A percentile compares a stretch with the other conserved stretches of the same genome.
Evolutionary conservation across 2,888 invertebrate genomes (phyloP).

Genomic region (Eupeodes luniger): DNA sequence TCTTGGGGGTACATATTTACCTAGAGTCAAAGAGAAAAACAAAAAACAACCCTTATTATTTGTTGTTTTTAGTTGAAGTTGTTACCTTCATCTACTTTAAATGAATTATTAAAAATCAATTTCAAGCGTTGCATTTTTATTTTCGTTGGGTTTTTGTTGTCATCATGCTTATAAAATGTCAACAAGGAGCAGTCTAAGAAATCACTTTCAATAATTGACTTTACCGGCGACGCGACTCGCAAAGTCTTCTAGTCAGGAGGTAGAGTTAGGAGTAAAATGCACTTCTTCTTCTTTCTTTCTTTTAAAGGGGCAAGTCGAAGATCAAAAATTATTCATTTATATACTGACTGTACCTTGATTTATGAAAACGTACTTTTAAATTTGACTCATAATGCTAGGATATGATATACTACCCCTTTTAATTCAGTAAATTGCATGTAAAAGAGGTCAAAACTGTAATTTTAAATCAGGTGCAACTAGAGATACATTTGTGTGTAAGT

Average conservation of each 20-base stretch:
- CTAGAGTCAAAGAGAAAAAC: slow-evolving; percentile 15
- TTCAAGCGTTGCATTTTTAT: slow-evolving; percentile 60
- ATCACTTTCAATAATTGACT: slow-evolving; percentile 70
- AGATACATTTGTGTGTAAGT: no score
- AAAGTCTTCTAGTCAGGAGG: no score
- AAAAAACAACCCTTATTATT: slow-evolving; percentile 14
- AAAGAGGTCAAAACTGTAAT: slow-evolving; percentile 50
- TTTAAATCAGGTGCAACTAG: neutral
- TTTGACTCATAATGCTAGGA: neutral
- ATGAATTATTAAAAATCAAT: slow-evolving; percentile 76
- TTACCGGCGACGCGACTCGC: neutral
- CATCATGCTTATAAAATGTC: slow-evolving; percentile 1
- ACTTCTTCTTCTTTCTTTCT: neutral
- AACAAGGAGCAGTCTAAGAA: slow-evolving; percentile 37
- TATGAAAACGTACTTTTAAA: slow-evolving; percentile 36
- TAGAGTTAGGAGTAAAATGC: neutral
- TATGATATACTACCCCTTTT: neutral
- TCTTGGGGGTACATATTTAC: slow-evolving; percentile 15
- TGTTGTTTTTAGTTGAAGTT: neutral
- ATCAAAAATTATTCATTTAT: slow-evolving; percentile 39
- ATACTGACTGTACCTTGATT: slow-evolving; percentile 17
- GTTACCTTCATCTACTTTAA: slow-evolving; percentile 72
- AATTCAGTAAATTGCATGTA: neutral
- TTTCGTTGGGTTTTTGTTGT: slow-evolving; percentile 21
- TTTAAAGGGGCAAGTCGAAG: slow-evolving; percentile 18